phyloP scores from a whole-genome alignment of 2,888 invertebrate species.

The Latrodectus elegans region DNA sequence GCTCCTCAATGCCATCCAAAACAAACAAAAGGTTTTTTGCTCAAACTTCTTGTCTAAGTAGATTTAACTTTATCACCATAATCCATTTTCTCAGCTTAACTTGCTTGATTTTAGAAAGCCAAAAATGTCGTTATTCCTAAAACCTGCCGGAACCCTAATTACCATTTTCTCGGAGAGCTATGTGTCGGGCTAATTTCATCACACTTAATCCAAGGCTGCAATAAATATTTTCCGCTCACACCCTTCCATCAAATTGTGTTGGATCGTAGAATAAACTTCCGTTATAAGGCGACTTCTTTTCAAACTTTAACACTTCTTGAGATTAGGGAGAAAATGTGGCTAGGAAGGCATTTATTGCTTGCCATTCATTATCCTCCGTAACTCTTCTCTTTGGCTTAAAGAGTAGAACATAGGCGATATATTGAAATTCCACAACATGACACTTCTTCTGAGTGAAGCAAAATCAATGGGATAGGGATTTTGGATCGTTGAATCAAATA shows the following conservation, averaged over 20 bases:
- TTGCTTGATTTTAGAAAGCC: neutral
- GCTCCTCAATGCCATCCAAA: neutral
- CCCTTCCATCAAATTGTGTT: slow-evolving; percentile 5
- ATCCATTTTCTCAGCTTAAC: neutral
- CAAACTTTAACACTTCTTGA: slow-evolving; percentile 5
- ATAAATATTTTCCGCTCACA: neutral
- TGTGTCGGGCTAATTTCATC: neutral
- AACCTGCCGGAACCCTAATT: neutral
- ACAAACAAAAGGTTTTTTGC: neutral
- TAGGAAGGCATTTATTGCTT: neutral
- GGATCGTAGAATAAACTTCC: neutral
- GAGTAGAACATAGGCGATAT: neutral
- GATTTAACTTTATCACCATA: neutral
- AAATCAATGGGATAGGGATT: too few species aligned
- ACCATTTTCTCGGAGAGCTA: neutral
- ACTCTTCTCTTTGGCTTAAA: neutral
- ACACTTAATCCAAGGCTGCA: neutral
- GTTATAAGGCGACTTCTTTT: neutral
- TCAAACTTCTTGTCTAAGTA: neutral
- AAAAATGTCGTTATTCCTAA: slow-evolving; percentile 1
- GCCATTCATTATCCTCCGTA: neutral
- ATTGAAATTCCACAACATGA: neutral
- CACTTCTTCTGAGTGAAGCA: neutral
- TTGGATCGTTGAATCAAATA: too few species aligned
- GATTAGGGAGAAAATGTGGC: neutral